Evolutionary conservation across 2,113 vertebrate species (phyloP).

Genomic region (Bufo bufo): DNA sequence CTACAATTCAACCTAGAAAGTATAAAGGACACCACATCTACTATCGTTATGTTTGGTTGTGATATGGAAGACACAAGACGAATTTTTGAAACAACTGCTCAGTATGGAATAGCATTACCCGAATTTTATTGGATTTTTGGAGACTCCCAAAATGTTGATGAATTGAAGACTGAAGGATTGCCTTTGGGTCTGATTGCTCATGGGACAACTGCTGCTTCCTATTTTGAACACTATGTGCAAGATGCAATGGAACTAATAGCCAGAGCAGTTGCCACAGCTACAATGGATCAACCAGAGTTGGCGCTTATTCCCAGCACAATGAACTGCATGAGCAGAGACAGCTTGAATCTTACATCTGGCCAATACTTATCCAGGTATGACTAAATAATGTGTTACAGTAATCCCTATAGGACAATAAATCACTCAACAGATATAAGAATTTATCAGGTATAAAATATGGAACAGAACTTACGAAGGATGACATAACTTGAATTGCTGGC

Average conservation of each 20-base stretch:
- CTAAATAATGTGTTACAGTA: not conserved
- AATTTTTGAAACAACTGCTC: slow-evolving; percentile 80
- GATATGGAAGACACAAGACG: slow-evolving; percentile 83
- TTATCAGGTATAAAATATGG: not conserved
- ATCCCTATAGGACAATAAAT: not conserved
- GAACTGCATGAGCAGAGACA: slow-evolving; percentile 85
- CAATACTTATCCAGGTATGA: slow-evolving; percentile 90
- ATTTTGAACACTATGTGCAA: slow-evolving; percentile 90
- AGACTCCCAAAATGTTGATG: slow-evolving; percentile 92
- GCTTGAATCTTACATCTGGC: slow-evolving; percentile 86
- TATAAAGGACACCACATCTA: slow-evolving; percentile 79
- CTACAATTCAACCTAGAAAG: slow-evolving; percentile 81
- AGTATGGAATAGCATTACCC: slow-evolving; percentile 74
- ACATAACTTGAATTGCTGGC: not conserved
- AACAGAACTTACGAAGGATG: not conserved
- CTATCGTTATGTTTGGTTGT: slow-evolving; percentile 92
- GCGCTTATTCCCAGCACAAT: slow-evolving; percentile 92
- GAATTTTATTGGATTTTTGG: slow-evolving; percentile 93
- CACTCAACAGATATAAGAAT: not conserved
- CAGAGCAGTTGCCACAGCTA: slow-evolving; percentile 87
- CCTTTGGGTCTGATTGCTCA: slow-evolving; percentile 91
- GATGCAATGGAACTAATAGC: slow-evolving; percentile 91
- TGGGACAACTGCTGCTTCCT: slow-evolving; percentile 84
- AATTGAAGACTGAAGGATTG: slow-evolving; percentile 89
- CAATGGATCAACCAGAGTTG: slow-evolving; percentile 83